These are phyloP conservation scores for Halichondria panicea DNA, from an alignment of 37 sponge, comb jelly and placozoan species.

Conservation along the genomic window DNA sequence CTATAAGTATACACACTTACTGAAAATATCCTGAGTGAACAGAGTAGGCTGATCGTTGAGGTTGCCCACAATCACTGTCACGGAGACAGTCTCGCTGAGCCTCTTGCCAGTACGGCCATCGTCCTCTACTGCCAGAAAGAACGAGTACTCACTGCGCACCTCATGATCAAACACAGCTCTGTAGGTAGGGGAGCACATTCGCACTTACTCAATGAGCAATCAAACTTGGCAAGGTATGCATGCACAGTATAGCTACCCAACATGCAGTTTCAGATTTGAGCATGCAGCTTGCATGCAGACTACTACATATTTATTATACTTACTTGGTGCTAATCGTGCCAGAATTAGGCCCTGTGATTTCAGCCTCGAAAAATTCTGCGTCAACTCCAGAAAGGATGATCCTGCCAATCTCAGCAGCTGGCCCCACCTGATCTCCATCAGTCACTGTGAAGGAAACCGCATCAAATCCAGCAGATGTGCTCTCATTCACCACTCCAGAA, in stretches of 20 bases:
- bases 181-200: neutral
- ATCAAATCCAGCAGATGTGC: constrained; percentile 6
- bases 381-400: constrained; percentile 24
- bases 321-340: constrained; percentile 41
- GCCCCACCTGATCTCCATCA: constrained; percentile 43
- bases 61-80: constrained; percentile 37
- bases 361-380: constrained; percentile 25
- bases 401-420: constrained; percentile 38
- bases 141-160: neutral
- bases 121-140: constrained; percentile 29
- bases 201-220: neutral
- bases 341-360: constrained; percentile 31
- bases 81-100: neutral
- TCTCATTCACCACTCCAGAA: constrained; percentile 37
- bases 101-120: constrained; percentile 26
- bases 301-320: neutral
- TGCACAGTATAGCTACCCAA: no score
- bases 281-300: no score
- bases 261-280: no score
- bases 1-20: no score
- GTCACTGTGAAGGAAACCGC: constrained; percentile 46
- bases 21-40: constrained; percentile 34
- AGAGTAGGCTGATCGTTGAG: constrained; percentile 50
- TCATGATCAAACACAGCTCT: constrained; percentile 45
- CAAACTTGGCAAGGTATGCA: no score